phyloP scores from a whole-genome alignment of 92 coral and sea anemone species.

The Diadumene lineata region DNA sequence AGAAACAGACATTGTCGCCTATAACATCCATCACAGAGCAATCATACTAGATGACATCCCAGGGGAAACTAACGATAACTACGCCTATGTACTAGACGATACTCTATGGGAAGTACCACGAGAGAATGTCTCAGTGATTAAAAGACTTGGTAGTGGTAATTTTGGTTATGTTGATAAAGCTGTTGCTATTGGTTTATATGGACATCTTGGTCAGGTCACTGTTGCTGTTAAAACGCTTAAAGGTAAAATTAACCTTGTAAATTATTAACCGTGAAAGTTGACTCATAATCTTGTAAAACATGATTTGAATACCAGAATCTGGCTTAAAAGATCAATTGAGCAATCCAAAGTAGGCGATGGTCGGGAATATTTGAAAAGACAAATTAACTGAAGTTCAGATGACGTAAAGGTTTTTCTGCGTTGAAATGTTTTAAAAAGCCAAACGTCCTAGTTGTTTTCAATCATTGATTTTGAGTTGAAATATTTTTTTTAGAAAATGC shows the following conservation, averaged over 20 bases:
- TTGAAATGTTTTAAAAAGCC: too few species aligned
- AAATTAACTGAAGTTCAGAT: too few species aligned
- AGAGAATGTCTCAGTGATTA: constrained; percentile 21
- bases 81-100: neutral
- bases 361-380: too few species aligned
- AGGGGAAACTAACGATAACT: neutral
- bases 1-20: neutral
- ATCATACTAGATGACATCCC: neutral
- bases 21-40: neutral
- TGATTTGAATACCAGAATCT: too few species aligned
- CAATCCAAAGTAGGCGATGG: too few species aligned
- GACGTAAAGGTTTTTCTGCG: too few species aligned
- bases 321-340: too few species aligned
- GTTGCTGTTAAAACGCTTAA: constrained; percentile 25
- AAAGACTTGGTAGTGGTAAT: constrained; percentile 54
- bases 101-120: constrained; percentile 3
- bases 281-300: too few species aligned
- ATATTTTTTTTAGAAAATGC: constrained; percentile 42
- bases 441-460: too few species aligned
- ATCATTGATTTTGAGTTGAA: too few species aligned
- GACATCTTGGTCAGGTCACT: neutral
- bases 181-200: constrained; percentile 14
- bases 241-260: neutral
- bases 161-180: constrained; percentile 65
- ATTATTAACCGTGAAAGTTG: too few species aligned